phyloP scores from a whole-genome alignment of 1,140 invertebrate species.

The Heliconius congener region DNA sequence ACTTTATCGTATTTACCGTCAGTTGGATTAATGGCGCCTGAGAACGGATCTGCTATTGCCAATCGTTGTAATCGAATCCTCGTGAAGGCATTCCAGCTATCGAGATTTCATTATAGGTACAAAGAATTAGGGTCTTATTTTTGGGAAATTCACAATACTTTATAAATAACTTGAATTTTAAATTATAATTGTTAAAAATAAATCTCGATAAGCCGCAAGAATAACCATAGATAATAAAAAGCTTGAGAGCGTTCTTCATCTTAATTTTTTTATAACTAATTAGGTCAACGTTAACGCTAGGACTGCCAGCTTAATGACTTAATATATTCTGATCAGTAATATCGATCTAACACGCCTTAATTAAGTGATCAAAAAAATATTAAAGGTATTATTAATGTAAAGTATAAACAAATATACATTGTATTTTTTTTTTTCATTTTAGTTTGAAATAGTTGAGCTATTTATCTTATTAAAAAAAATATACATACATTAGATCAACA shows the following conservation, averaged over 20 bases:
- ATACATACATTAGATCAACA: no score
- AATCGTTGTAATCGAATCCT: constrained; percentile 20
- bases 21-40: constrained; percentile 20
- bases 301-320: constrained; percentile 6
- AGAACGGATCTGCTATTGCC: constrained; percentile 24
- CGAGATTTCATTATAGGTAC: constrained; percentile 3
- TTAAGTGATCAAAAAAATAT: neutral
- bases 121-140: neutral
- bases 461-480: no score
- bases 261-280: constrained; percentile 23
- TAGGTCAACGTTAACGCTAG: constrained; percentile 28
- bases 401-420: neutral
- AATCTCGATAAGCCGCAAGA: neutral
- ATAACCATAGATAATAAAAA: constrained; percentile 1
- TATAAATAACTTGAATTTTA: neutral
- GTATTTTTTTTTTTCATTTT: neutral
- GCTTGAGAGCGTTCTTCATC: neutral
- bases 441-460: neutral
- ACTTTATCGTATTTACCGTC: constrained; percentile 31
- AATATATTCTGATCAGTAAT: constrained; percentile 12
- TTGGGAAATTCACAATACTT: neutral
- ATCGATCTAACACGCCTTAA: neutral
- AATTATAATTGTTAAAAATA: neutral
- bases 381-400: neutral
- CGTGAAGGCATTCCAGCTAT: constrained; percentile 3